Evolutionary conservation across 2,113 vertebrate species (phyloP).

Genomic region (Phrynosoma platyrhinos): DNA sequence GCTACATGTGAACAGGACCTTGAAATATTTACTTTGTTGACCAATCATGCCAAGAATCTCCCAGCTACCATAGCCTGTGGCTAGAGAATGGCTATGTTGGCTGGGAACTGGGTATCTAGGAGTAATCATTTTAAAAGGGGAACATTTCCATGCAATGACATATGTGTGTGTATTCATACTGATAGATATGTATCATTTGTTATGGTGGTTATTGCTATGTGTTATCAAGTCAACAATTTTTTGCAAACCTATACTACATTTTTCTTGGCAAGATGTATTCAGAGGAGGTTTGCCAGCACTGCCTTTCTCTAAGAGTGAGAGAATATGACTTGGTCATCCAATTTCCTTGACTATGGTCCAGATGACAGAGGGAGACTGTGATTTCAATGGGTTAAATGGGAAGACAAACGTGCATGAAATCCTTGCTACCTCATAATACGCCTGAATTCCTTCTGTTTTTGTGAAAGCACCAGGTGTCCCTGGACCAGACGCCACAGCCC

Average conservation of each 20-base stretch:
- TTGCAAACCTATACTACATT: too few species aligned
- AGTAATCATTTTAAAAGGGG: too few species aligned
- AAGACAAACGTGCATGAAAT: background rate
- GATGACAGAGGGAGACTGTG: background rate
- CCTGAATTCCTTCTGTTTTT: slow-evolving; percentile 75
- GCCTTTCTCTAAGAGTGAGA: too few species aligned
- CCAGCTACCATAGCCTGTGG: too few species aligned
- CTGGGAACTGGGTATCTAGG: too few species aligned
- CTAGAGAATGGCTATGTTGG: too few species aligned
- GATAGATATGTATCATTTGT: background rate
- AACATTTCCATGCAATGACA: too few species aligned
- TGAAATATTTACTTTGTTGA: too few species aligned
- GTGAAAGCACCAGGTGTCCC: slow-evolving; percentile 80
- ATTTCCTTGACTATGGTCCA: background rate
- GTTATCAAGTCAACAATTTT: too few species aligned
- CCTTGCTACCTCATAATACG: slow-evolving; percentile 83
- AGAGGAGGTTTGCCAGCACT: too few species aligned
- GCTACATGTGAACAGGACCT: background rate
- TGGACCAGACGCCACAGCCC: slow-evolving; percentile 76
- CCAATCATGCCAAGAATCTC: too few species aligned
- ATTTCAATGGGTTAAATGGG: background rate
- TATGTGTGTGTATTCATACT: background rate
- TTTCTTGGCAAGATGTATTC: too few species aligned
- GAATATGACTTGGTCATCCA: background rate
- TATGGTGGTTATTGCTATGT: background rate